phyloP scores from a whole-genome alignment of 2,113 vertebrate species.

The Castor canadensis region DNA sequence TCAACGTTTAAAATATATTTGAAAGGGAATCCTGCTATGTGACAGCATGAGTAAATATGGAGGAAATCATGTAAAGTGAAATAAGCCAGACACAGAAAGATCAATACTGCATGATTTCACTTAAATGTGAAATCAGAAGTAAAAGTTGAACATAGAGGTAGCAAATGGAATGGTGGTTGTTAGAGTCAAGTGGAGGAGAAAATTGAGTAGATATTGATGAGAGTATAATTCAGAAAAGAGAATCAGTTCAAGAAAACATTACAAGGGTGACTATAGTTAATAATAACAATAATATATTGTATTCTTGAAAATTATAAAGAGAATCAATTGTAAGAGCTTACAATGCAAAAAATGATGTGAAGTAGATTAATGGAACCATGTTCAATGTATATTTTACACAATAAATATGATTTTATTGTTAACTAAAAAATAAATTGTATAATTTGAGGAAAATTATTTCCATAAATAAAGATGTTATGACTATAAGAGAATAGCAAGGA shows the following conservation, averaged over 20 bases:
- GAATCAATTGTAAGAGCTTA: neutral
- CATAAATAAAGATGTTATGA: neutral
- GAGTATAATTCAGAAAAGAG: neutral
- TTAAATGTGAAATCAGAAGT: neutral
- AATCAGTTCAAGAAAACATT: neutral
- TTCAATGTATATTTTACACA: neutral
- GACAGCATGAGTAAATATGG: neutral
- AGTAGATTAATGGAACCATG: neutral
- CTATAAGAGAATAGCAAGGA: neutral
- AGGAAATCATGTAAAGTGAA: neutral
- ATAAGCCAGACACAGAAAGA: neutral
- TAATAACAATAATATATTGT: neutral
- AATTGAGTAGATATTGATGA: neutral
- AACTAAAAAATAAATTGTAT: neutral
- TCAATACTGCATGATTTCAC: too few relatives aligned
- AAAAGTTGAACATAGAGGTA: neutral
- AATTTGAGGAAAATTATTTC: neutral
- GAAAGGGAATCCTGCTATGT: neutral
- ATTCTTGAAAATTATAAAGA: neutral
- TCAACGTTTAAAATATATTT: neutral
- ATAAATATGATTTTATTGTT: neutral
- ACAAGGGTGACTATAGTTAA: neutral
- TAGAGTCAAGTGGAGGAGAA: fast-evolving
- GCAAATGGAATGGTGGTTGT: neutral
- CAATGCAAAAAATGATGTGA: neutral